A percentile compares a stretch with the other conserved stretches of the same genome.
Conservation (phyloP, 2,113 vertebrate genomes). For the Scalopus aquaticus region DNA sequence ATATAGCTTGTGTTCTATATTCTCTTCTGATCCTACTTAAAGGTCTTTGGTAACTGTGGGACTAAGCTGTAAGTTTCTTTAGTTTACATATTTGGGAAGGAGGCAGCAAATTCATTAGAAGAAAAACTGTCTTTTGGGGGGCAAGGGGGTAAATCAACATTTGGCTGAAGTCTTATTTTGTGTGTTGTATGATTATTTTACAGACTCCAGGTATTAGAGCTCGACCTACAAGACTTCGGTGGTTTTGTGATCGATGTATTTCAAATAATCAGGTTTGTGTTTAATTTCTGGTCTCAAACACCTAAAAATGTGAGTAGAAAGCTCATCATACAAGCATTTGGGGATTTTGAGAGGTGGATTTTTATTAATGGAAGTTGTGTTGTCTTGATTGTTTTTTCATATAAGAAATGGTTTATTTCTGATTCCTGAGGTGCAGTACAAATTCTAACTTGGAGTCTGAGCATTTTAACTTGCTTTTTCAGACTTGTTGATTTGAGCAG, state of each 20-base stretch:
- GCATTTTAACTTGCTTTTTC: background rate
- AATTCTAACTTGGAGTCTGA: background rate
- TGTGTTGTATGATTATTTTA: slow-evolving; percentile 49
- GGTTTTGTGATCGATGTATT: slow-evolving; percentile 93
- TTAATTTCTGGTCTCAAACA: slow-evolving; percentile 18
- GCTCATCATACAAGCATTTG: background rate
- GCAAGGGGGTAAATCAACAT: background rate
- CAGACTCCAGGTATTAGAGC: slow-evolving; percentile 96
- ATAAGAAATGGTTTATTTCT: background rate
- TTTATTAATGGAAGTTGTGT: background rate
- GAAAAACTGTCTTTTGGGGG: background rate
- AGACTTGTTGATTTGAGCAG: background rate
- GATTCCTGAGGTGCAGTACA: background rate
- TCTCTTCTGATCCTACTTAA: background rate
- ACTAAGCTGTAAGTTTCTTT: background rate
- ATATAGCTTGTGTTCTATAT: background rate
- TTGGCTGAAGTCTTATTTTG: background rate
- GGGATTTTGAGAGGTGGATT: background rate
- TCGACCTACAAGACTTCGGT: slow-evolving; percentile 87
- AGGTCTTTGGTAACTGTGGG: background rate
- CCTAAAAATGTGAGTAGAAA: background rate
- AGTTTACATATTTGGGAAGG: background rate
- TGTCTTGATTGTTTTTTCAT: background rate
- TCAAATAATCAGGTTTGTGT: slow-evolving; percentile 87
- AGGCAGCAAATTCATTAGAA: background rate